Conservation (phyloP, 2,113 vertebrate species). For the Rhegmatorhina hoffmannsi region DNA sequence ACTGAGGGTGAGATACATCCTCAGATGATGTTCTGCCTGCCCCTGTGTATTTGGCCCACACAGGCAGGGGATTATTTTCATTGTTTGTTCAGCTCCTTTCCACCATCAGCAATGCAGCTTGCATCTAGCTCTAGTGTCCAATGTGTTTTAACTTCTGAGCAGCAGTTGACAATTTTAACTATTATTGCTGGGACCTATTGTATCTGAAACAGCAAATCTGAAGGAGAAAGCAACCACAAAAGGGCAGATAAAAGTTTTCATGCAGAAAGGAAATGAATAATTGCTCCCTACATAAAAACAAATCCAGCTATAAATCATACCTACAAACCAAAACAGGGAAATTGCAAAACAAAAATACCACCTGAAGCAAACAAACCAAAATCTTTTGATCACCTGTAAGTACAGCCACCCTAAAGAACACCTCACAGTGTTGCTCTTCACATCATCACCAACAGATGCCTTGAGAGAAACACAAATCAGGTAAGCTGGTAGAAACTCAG, state of each 20-base stretch:
- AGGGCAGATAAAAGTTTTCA: not conserved
- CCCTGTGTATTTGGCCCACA: not conserved
- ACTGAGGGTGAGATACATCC: not conserved
- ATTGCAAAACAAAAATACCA: not conserved
- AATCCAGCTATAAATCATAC: not conserved
- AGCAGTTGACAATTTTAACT: not conserved
- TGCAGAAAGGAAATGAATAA: not conserved
- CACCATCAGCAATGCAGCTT: not conserved
- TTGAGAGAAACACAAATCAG: not conserved
- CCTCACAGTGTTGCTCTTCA: not conserved
- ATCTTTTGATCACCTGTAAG: not conserved
- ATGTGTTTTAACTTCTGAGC: not conserved
- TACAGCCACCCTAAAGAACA: not conserved
- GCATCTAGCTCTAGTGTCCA: not conserved
- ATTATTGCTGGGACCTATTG: not conserved
- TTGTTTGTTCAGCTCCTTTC: not conserved
- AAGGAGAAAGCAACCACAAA: not conserved
- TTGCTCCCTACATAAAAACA: not conserved
- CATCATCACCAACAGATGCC: not conserved
- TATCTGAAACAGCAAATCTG: not conserved
- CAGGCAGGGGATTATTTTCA: rapidly evolving
- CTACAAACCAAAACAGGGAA: not conserved
- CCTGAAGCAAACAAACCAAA: not conserved
- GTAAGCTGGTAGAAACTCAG: not conserved
- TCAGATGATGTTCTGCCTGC: not conserved